A percentile compares a stretch with the other conserved stretches of the same genome.
Conservation (phyloP, 64 coral and sea anemone species). For the Actinia equina region DNA sequence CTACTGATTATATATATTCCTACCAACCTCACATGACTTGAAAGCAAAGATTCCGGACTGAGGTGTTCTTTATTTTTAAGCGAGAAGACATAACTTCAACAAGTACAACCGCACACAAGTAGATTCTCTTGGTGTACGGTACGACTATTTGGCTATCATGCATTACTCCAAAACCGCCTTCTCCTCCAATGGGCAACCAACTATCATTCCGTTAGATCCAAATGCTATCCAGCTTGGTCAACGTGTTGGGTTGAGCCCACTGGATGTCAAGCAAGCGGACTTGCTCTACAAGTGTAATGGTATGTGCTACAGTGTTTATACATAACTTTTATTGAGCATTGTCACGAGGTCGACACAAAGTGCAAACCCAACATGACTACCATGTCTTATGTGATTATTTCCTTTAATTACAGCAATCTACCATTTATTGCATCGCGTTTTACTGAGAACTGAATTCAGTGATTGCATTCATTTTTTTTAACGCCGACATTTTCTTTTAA, state of each 20-base stretch:
- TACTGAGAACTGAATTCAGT: too few relatives aligned
- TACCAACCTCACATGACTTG: background rate
- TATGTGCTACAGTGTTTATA: constrained; percentile 2
- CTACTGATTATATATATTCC: too few relatives aligned
- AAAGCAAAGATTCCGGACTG: background rate
- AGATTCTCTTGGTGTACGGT: constrained; percentile 66
- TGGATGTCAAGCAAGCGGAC: constrained; percentile 75
- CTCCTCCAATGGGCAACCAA: constrained; percentile 58
- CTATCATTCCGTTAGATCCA: constrained; percentile 65
- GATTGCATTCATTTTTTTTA: background rate
- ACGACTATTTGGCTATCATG: constrained; percentile 84
- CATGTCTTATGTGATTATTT: too few relatives aligned
- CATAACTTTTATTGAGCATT: too few relatives aligned
- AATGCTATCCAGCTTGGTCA: constrained; percentile 83
- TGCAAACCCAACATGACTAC: too few relatives aligned
- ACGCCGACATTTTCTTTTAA: background rate
- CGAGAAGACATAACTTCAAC: constrained; percentile 65
- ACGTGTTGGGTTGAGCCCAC: constrained; percentile 69
- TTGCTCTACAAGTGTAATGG: constrained; percentile 79
- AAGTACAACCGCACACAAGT: constrained; percentile 76
- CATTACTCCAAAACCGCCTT: constrained; percentile 86
- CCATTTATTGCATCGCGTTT: too few relatives aligned
- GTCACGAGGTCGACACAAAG: too few relatives aligned
- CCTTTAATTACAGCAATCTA: too few relatives aligned
- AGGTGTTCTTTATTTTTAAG: constrained; percentile 5